Percentiles rank a stretch among this genome's conserved stretches.
These are phyloP conservation scores for Lutjanus argentimaculatus DNA, from an alignment of 2,797 vertebrate species.

Conservation along the genomic window DNA sequence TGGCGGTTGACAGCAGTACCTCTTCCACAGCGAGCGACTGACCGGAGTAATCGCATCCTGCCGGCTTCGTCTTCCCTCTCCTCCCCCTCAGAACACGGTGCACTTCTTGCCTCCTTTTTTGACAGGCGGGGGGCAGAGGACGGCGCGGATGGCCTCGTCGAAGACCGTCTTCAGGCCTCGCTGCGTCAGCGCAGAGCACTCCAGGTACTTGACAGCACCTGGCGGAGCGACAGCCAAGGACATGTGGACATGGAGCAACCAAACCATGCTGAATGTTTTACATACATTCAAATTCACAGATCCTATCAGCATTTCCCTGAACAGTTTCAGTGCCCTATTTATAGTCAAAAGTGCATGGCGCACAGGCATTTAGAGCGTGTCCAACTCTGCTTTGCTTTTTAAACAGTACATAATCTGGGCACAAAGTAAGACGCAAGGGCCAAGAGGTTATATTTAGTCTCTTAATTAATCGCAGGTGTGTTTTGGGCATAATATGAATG, in stretches of 20 bases:
- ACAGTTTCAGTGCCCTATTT: neutral
- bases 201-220: constrained; percentile 11
- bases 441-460: no score
- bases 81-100: neutral
- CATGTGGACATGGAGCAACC: neutral
- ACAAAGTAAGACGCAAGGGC: no score
- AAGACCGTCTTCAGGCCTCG: constrained; percentile 28
- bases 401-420: no score
- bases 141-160: neutral
- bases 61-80: neutral
- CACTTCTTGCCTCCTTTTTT: neutral
- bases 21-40: neutral
- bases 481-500: no score
- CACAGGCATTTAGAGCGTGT: no score
- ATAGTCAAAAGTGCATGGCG: no score
- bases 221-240: neutral
- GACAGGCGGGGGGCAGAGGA: neutral
- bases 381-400: no score
- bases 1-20: no score
- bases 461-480: no score
- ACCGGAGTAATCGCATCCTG: neutral
- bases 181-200: constrained; percentile 30
- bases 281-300: neutral
- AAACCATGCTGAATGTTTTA: neutral
- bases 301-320: neutral